phyloP scores from a whole-genome alignment of 2,113 vertebrate genomes.

The Axis porcinus region DNA sequence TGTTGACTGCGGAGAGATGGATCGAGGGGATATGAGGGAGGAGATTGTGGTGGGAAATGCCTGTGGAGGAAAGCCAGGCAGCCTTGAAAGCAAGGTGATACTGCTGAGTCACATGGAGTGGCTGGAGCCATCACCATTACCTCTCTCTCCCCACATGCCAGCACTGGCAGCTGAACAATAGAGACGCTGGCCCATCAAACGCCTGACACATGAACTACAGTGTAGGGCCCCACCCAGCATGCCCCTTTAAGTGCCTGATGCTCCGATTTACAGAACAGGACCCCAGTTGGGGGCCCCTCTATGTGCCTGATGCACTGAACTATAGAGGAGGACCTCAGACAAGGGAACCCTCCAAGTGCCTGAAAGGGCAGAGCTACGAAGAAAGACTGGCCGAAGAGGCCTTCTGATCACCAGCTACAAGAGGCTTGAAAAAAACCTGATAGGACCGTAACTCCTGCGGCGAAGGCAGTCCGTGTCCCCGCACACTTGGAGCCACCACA shows the following conservation, averaged over 20 bases:
- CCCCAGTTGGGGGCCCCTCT: background rate
- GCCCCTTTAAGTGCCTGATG: background rate
- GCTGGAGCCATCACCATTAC: background rate
- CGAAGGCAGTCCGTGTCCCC: background rate
- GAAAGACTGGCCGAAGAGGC: background rate
- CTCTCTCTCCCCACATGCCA: fast-evolving
- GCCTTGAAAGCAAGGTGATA: background rate
- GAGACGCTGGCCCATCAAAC: background rate
- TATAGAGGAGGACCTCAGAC: background rate
- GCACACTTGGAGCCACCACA: background rate
- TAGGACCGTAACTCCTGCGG: background rate
- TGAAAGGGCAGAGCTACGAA: background rate
- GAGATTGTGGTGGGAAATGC: background rate
- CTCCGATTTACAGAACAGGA: background rate
- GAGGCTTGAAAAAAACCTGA: background rate
- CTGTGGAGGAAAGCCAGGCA: background rate
- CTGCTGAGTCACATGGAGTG: background rate
- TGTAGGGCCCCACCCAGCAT: background rate
- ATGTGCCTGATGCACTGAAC: background rate
- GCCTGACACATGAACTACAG: background rate
- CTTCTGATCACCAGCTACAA: background rate
- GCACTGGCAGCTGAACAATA: background rate
- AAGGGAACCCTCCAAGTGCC: background rate
- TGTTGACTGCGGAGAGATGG: background rate
- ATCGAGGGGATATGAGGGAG: background rate